These are phyloP conservation scores for Tanaodytes sp. DNA, from an alignment of 2,888 invertebrate species.

Conservation along the genomic window DNA sequence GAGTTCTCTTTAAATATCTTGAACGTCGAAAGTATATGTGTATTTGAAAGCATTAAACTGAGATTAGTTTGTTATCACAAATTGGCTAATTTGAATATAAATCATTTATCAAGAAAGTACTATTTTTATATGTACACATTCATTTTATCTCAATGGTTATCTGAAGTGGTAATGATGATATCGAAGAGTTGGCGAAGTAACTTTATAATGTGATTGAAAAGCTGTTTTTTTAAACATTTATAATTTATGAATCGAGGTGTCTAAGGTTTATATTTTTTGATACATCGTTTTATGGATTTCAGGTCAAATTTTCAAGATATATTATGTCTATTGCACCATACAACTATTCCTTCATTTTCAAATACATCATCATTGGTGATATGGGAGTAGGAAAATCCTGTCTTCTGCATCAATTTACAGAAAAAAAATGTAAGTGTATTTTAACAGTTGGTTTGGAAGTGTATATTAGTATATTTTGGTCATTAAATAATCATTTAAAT, in stretches of 20 bases:
- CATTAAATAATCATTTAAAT: no score
- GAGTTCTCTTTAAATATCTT: no score
- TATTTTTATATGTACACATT: no score
- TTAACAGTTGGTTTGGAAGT: no score
- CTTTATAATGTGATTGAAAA: slow-evolving; percentile 1
- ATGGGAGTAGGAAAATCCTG: slow-evolving; percentile 99
- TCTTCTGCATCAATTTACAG: slow-evolving; percentile 98
- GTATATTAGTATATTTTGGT: no score
- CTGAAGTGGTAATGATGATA: slow-evolving; percentile 30
- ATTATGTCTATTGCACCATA: slow-evolving; percentile 95
- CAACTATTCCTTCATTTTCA: slow-evolving; percentile 99
- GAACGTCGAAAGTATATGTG: no score
- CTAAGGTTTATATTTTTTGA: no score
- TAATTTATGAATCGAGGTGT: no score
- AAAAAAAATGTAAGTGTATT: slow-evolving; percentile 99
- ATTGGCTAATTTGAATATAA: no score
- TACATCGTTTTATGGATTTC: slow-evolving; percentile 50
- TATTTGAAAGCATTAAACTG: no score
- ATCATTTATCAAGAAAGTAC: no score
- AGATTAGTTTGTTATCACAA: no score
- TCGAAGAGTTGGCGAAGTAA: slow-evolving; percentile 5
- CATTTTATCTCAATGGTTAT: slow-evolving; percentile 41
- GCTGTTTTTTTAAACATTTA: neutral
- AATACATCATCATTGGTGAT: slow-evolving; percentile 99
- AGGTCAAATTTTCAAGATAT: slow-evolving; percentile 58